A percentile compares a stretch with the other conserved stretches of the same genome.
Evolutionary conservation across 2,888 invertebrate genomes (phyloP).

Genomic region (Oxyteleia sp.): DNA sequence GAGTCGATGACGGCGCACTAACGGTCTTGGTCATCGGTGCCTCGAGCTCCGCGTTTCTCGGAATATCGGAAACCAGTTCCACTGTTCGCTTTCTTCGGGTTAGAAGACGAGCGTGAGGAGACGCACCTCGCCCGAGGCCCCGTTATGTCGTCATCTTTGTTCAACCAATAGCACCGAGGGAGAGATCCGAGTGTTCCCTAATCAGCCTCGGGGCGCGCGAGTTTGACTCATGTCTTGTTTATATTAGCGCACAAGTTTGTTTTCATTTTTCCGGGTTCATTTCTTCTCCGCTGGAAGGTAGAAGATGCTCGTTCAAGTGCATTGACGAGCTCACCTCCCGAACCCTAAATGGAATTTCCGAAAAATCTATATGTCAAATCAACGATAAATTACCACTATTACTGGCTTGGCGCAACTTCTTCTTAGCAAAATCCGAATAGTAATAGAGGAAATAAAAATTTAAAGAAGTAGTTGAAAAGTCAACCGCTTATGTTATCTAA

Average conservation of each 20-base stretch:
- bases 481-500: too few relatives aligned
- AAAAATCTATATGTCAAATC: too few relatives aligned
- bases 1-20: slow-evolving; percentile 39
- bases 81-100: slow-evolving; percentile 77
- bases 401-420: too few relatives aligned
- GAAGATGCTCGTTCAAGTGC: too few relatives aligned
- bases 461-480: too few relatives aligned
- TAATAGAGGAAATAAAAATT: too few relatives aligned
- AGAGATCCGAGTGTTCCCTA: slow-evolving; percentile 54
- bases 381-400: too few relatives aligned
- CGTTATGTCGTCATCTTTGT: slow-evolving; percentile 43
- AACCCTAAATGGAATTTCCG: too few relatives aligned
- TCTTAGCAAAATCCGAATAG: too few relatives aligned
- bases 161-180: background rate
- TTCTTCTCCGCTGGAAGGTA: too few relatives aligned
- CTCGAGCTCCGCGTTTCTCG: slow-evolving; percentile 60
- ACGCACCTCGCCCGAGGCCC: slow-evolving; percentile 69
- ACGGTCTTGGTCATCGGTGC: slow-evolving; percentile 57
- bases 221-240: slow-evolving; percentile 62
- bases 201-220: slow-evolving; percentile 45
- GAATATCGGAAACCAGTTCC: slow-evolving; percentile 79
- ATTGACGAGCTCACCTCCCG: too few relatives aligned
- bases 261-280: slow-evolving; percentile 17
- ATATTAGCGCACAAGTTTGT: slow-evolving; percentile 19
- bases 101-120: slow-evolving; percentile 67